Evolutionary conservation across 30 jellyfish, hydroid and myxozoan genomes (phyloP), one percentile per base, ranked within the genome.

Genomic region (Aurelia aurita): DNA sequence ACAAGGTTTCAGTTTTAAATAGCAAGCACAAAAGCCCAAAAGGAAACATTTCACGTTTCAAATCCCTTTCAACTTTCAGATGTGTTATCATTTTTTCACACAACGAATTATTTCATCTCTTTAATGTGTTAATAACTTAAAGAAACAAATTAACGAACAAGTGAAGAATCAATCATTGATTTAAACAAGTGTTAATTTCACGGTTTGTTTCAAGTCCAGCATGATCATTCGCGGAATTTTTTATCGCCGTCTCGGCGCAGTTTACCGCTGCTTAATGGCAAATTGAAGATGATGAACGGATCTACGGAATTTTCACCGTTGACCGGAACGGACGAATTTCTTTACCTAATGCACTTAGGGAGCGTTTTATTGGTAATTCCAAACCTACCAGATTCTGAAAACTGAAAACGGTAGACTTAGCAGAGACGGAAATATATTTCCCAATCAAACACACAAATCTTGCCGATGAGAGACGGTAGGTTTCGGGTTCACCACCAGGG

Each of bases 241-340:
- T 65, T 79, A 79, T 79, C 82, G 31, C 90, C 68, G 90, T 79
- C 90, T 46, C 66, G 8, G 25, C 65, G 19, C 90, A 34, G 90
- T 64, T 66, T 3, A 16, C 68, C 67, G 82, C 82, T 79, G 90
- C 27, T 79, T 79, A 44, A 28, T 47, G 51, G 68, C 82, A 65
- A 66, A 64, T 79, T 62, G 39, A 20, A 79, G 22, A 12, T 34
- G 43, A 46, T 60, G 81, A 54, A 35, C 74, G 82, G 82, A 63
- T 64, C 82, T 79, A 0, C 74, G 63, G 31, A 62, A n/a, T n/a
- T 61, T 53, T 31, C 23, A 32, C 10, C 31, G 47, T 61, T 61
- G 31, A 61, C 19, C 75, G 35, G 73, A 63, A 54, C 35, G 6
- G 77, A 45, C 0, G 9, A 39, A 39, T 6, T 7, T 39, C 13